Evolutionary conservation across 2,113 vertebrate genomes (phyloP).

Genomic region (Cichladusa arquata): DNA sequence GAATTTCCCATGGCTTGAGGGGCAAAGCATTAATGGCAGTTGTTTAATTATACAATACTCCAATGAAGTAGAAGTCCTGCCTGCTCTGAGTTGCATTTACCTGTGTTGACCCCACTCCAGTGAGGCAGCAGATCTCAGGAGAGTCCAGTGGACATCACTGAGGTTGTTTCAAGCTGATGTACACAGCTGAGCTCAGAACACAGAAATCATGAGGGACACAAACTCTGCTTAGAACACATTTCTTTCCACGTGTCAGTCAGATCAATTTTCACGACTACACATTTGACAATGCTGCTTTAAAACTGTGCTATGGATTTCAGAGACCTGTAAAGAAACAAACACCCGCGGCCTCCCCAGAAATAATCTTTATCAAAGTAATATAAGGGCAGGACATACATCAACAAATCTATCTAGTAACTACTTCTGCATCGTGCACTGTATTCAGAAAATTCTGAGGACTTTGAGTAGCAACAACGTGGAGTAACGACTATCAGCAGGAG

Average conservation of each 20-base stretch:
- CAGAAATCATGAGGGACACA: not conserved
- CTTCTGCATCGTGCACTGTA: fast-evolving
- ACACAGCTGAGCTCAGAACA: not conserved
- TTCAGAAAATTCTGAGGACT: slow-evolving; percentile 6
- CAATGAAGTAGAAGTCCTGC: not conserved
- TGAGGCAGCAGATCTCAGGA: not conserved
- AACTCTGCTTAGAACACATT: not conserved
- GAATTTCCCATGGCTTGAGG: not conserved
- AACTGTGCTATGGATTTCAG: not conserved
- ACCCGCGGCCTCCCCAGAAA: not conserved
- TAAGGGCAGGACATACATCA: not conserved
- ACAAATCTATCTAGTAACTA: not conserved
- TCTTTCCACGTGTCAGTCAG: not conserved
- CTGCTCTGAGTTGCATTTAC: not conserved
- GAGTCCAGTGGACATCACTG: not conserved
- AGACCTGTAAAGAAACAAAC: not conserved
- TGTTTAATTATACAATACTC: slow-evolving; percentile 30
- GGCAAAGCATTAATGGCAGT: not conserved
- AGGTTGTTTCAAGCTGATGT: not conserved
- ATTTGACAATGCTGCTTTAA: not conserved
- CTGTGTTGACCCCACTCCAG: not conserved
- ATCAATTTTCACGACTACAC: not conserved
- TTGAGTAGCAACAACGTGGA: not conserved
- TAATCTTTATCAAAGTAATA: slow-evolving; percentile 11
- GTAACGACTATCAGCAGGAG: slow-evolving; percentile 8